A percentile compares a stretch with the other conserved stretches of the same genome.
phyloP scores from a whole-genome alignment of 2,113 vertebrate species.

The Lamprotornis superbus region DNA sequence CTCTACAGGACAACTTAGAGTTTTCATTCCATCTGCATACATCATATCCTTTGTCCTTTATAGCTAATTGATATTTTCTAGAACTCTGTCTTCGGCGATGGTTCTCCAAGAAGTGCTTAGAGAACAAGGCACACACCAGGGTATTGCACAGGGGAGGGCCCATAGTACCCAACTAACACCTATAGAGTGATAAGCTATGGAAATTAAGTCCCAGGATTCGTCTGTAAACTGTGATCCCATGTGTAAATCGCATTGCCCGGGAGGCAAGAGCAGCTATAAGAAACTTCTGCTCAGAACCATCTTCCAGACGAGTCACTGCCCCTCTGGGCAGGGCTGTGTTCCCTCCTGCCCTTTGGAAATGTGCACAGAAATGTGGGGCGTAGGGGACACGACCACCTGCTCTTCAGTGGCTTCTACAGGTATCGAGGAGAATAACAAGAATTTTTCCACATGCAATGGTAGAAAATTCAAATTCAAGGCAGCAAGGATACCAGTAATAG shows the following conservation, averaged over 20 bases:
- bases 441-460: not conserved
- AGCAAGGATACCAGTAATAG: not conserved
- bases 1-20: not conserved
- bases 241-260: not conserved
- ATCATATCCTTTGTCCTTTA: not conserved
- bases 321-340: not conserved
- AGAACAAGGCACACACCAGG: accelerated
- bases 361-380: not conserved
- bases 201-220: not conserved
- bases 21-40: not conserved
- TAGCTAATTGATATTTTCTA: not conserved
- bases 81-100: accelerated
- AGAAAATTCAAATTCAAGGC: not conserved
- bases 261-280: not conserved
- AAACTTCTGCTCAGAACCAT: not conserved
- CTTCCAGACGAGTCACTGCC: not conserved
- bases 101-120: not conserved
- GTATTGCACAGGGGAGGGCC: accelerated
- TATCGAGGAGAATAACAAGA: not conserved
- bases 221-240: not conserved
- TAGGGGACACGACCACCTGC: not conserved
- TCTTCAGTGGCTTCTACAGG: not conserved
- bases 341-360: not conserved
- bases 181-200: accelerated
- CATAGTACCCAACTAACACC: not conserved